phyloP scores from a whole-genome alignment of 2,797 vertebrate genomes.

The Sebastes nivosus region DNA sequence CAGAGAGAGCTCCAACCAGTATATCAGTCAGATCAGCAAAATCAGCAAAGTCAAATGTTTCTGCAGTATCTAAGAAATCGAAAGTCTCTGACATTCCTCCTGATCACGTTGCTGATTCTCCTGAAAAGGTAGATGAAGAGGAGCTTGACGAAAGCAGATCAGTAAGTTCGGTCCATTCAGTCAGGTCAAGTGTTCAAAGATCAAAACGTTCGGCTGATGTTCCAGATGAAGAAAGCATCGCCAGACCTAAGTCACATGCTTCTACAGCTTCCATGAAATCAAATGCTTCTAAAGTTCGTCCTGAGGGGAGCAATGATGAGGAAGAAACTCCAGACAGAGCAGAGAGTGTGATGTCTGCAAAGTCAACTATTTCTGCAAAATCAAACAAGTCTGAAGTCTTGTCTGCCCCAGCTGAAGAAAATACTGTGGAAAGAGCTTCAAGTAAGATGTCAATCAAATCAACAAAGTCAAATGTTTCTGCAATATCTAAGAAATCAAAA shows the following conservation, averaged over 20 bases:
- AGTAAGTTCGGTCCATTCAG: conserved; percentile 53
- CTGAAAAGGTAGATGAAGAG: conserved; percentile 14
- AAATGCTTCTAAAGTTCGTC: conserved; percentile 17
- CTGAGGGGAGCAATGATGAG: neutral
- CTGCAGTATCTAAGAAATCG: conserved; percentile 45
- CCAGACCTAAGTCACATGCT: conserved; percentile 50
- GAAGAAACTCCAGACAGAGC: neutral
- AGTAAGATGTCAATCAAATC: conserved; percentile 54
- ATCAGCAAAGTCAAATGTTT: conserved; percentile 54
- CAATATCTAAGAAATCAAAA: conserved; percentile 16
- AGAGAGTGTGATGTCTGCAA: neutral
- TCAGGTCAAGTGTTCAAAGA: conserved; percentile 37
- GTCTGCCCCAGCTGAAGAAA: rapidly evolving
- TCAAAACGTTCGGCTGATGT: conserved; percentile 11
- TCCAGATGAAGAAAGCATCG: conserved; percentile 1
- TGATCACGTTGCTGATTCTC: neutral
- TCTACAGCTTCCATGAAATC: conserved; percentile 64
- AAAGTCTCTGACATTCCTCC: conserved; percentile 12
- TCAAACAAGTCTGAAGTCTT: neutral
- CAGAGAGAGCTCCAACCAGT: conserved; percentile 36
- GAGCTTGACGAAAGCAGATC: conserved; percentile 52
- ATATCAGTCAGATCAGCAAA: conserved; percentile 44
- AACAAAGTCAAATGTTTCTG: conserved; percentile 51
- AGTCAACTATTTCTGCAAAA: neutral
- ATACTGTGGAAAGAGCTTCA: conserved; percentile 13